Percentiles rank a stretch among this genome's conserved stretches.
Conservation (phyloP, 2,797 vertebrate genomes). For the Gallinago nigripennis region DNA sequence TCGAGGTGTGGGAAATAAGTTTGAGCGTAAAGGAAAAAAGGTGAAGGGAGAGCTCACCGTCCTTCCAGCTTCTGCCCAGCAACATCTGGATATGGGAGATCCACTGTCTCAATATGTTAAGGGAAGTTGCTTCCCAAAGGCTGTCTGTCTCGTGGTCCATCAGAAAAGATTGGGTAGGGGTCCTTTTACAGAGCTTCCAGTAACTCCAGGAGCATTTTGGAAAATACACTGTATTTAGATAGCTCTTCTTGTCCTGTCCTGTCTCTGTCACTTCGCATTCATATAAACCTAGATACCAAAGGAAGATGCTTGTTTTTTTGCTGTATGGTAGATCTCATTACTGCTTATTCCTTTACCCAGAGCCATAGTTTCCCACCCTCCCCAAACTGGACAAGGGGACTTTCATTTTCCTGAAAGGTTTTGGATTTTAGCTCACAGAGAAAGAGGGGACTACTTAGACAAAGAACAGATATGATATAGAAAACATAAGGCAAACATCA, state of each 20-base stretch:
- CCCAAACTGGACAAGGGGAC: neutral
- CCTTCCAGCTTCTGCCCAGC: neutral
- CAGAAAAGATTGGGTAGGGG: neutral
- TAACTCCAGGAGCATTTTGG: neutral
- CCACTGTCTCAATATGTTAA: neutral
- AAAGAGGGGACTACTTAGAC: neutral
- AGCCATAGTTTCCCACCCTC: neutral
- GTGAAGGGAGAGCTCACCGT: neutral
- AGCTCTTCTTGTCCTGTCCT: neutral
- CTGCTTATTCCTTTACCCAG: neutral
- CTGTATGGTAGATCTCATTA: neutral
- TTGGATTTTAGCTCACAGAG: neutral
- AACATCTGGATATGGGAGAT: neutral
- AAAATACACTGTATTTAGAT: neutral
- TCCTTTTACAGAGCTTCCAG: neutral
- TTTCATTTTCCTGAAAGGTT: neutral
- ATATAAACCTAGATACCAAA: neutral
- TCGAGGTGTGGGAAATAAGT: neutral
- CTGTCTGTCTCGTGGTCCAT: neutral
- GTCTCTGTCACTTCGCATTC: slow-evolving; percentile 10
- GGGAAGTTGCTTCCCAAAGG: neutral
- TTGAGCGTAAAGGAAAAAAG: neutral
- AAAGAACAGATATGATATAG: neutral
- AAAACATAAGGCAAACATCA: neutral
- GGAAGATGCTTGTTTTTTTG: neutral